A percentile compares a stretch with the other conserved stretches of the same genome.
phyloP scores from a whole-genome alignment of 2,113 vertebrate genomes.

The Pygathrix nemaeus region DNA sequence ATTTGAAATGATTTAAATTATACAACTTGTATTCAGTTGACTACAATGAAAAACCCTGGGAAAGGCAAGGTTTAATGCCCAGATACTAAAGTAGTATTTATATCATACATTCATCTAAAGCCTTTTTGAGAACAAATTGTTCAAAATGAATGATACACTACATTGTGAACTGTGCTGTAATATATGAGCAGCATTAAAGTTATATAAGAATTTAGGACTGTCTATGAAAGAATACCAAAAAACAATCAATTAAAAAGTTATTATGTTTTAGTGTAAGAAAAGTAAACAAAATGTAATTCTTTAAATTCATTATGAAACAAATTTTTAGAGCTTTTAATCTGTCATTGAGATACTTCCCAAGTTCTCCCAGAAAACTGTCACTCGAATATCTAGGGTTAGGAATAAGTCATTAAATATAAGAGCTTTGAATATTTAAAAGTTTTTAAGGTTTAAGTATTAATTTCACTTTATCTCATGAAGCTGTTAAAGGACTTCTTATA shows the following conservation, averaged over 20 bases:
- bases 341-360: not conserved
- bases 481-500: not conserved
- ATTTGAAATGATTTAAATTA: constrained; percentile 10
- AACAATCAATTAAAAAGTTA: constrained; percentile 22
- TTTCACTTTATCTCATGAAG: constrained; percentile 33
- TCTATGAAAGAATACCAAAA: not conserved
- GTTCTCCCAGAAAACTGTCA: not conserved
- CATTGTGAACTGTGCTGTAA: constrained; percentile 45
- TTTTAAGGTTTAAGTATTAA: not conserved
- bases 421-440: not conserved
- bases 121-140: not conserved
- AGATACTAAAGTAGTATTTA: not conserved
- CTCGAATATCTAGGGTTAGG: not conserved
- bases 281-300: constrained; percentile 3
- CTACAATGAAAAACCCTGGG: constrained; percentile 12
- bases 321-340: not conserved
- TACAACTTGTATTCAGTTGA: constrained; percentile 62
- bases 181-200: not conserved
- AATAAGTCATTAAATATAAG: not conserved
- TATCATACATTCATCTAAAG: not conserved
- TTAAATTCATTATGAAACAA: constrained; percentile 22
- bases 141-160: not conserved
- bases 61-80: constrained; percentile 16
- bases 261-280: not conserved
- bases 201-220: not conserved